Evolutionary conservation across 2,113 vertebrate species (phyloP).

Genomic region (Callipepla squamata): DNA sequence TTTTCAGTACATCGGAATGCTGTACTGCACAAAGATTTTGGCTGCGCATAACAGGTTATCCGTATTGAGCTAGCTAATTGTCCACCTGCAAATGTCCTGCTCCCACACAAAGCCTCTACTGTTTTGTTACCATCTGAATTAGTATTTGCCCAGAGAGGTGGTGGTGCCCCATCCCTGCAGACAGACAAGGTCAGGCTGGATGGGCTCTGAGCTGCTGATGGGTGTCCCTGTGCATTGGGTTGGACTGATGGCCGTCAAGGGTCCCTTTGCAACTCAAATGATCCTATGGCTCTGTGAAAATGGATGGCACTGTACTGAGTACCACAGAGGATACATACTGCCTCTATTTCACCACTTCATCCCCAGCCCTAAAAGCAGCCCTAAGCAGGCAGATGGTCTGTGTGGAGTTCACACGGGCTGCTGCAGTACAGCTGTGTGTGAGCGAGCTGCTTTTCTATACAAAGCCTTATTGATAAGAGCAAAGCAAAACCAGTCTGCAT

Average conservation of each 20-base stretch:
- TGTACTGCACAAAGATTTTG: not conserved
- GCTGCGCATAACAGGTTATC: not conserved
- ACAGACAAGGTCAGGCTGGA: too few relatives aligned
- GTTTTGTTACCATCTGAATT: not conserved
- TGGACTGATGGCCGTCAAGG: too few relatives aligned
- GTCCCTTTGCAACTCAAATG: too few relatives aligned
- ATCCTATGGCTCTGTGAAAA: not conserved
- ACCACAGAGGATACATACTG: not conserved
- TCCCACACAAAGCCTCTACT: not conserved
- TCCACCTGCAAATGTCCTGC: not conserved
- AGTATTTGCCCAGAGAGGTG: not conserved
- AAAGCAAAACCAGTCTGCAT: not conserved
- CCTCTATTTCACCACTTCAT: not conserved
- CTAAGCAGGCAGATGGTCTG: not conserved
- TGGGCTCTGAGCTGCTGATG: too few relatives aligned
- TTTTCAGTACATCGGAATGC: not conserved
- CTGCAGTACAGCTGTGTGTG: not conserved
- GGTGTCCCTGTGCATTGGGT: too few relatives aligned
- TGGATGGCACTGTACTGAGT: not conserved
- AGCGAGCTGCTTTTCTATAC: not conserved
- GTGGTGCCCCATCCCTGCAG: too few relatives aligned
- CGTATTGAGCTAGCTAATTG: not conserved
- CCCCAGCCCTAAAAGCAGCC: not conserved
- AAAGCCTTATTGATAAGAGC: not conserved
- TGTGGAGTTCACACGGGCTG: not conserved